A percentile compares a stretch with the other conserved stretches of the same genome.
Evolutionary conservation across 2,797 vertebrate species (phyloP).

Genomic region (Amniataba percoides): DNA sequence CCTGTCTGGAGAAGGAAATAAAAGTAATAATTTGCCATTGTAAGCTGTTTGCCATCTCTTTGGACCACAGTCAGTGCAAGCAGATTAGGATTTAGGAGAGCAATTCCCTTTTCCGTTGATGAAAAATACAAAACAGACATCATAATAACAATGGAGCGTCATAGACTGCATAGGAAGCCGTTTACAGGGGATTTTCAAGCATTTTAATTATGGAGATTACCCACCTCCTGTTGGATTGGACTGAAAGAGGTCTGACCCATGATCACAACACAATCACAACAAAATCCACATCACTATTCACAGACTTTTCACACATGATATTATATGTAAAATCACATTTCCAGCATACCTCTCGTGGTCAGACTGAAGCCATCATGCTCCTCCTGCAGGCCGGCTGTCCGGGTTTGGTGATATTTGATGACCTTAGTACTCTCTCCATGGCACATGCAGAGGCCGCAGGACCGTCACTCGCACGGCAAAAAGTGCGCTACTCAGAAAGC

Average conservation of each 20-base stretch:
- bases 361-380: slow-evolving; percentile 18
- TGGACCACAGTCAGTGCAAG: slow-evolving; percentile 14
- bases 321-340: neutral
- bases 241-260: slow-evolving; percentile 26
- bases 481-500: neutral
- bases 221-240: slow-evolving; percentile 17
- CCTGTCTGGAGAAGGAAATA: slow-evolving; percentile 1
- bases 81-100: slow-evolving; percentile 44
- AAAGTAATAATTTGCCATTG: neutral
- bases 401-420: neutral
- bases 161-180: neutral
- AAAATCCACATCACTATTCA: neutral
- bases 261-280: slow-evolving; percentile 5
- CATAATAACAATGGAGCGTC: slow-evolving; percentile 5
- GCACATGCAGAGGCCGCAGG: neutral
- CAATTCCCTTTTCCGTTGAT: slow-evolving; percentile 37
- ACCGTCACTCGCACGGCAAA: neutral
- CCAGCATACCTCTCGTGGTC: slow-evolving; percentile 30
- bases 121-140: slow-evolving; percentile 35
- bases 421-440: neutral
- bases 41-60: slow-evolving; percentile 16
- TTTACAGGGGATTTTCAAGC: slow-evolving; percentile 33
- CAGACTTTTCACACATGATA: neutral
- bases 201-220: slow-evolving; percentile 44
- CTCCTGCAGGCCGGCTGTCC: slow-evolving; percentile 6